Percentiles rank a stretch among this genome's conserved stretches.
These are phyloP conservation scores for Montipora efflorescens DNA, from an alignment of 64 coral and sea anemone genomes.

Conservation along the genomic window DNA sequence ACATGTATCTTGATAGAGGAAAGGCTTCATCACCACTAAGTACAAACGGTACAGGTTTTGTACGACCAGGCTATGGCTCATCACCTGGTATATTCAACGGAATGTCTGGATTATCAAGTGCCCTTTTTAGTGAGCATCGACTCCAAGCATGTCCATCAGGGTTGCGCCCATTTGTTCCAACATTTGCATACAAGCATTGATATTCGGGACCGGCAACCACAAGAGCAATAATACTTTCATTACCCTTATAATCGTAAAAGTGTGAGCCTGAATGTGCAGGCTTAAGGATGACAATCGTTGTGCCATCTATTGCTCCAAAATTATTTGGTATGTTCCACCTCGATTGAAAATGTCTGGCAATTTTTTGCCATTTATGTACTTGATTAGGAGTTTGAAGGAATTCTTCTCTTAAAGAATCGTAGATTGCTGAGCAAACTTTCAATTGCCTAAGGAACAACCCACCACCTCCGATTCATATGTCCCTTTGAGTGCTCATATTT, in stretches of 20 bases:
- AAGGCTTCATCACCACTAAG: conserved; percentile 66
- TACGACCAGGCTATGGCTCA: conserved; percentile 2
- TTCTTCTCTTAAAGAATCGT: not conserved
- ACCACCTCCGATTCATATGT: too few relatives aligned
- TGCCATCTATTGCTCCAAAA: not conserved
- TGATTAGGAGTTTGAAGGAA: not conserved
- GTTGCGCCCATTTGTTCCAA: not conserved
- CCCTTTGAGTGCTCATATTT: too few relatives aligned
- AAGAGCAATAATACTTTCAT: not conserved
- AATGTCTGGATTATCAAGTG: conserved; percentile 2
- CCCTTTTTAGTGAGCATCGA: not conserved
- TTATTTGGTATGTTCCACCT: not conserved
- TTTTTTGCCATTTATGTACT: not conserved
- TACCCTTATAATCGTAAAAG: not conserved
- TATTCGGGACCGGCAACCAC: not conserved
- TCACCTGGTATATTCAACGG: conserved; percentile 1
- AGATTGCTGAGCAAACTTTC: not conserved
- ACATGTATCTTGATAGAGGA: conserved; percentile 31
- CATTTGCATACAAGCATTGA: not conserved
- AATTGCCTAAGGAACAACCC: too few relatives aligned
- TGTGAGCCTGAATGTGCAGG: not conserved
- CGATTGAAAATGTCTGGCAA: not conserved
- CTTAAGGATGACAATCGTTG: not conserved
- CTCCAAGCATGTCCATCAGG: not conserved
- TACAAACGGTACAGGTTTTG: conserved; percentile 19